These are phyloP conservation scores for Nilaparvata lugens DNA, from an alignment of 1,140 invertebrate genomes.

Conservation along the genomic window DNA sequence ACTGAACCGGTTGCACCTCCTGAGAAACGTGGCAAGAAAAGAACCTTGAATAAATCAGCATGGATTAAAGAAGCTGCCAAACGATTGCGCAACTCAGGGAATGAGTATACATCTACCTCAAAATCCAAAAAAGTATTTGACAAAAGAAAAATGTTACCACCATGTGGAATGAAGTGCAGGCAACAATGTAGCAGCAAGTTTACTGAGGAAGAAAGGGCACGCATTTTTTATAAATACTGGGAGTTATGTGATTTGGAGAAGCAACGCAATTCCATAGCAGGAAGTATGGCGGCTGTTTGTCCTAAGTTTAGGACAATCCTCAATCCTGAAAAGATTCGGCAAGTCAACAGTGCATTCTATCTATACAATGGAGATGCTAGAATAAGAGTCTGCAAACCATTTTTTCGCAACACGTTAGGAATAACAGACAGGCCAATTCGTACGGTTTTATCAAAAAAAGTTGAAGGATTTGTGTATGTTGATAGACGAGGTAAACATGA, in stretches of 20 bases:
- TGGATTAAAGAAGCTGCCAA: background rate
- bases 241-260: background rate
- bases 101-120: background rate
- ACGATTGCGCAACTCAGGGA: background rate
- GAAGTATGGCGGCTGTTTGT: background rate
- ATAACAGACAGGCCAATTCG: conserved; percentile 1
- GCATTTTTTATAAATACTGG: background rate
- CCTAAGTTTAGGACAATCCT: background rate
- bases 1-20: too few relatives aligned
- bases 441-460: background rate
- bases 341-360: background rate
- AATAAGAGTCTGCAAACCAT: background rate
- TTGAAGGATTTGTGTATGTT: conserved; percentile 8
- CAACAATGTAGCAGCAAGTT: background rate
- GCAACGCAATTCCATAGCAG: background rate
- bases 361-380: background rate
- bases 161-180: background rate
- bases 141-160: background rate
- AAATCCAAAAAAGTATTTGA: background rate
- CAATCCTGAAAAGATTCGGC: background rate
- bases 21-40: too few relatives aligned
- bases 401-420: background rate
- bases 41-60: background rate
- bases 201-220: background rate
- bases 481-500: conserved; percentile 15